Base-by-base conservation (phyloP, 2,888 invertebrate genomes). In the Parochlus steinenii region DNA sequence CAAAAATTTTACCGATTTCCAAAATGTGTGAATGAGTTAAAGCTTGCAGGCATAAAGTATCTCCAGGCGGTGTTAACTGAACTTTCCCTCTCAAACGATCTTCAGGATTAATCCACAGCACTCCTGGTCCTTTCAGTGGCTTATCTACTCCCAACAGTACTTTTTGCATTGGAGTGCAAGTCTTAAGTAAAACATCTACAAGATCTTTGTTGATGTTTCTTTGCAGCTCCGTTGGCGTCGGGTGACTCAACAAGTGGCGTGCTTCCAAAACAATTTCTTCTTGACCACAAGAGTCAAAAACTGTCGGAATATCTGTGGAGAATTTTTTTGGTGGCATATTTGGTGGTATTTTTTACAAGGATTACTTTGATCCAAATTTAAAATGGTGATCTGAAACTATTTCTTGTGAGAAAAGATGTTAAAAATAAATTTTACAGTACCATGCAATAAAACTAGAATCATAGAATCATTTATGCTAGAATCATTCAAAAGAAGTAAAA, bases 81-180 rank as follows among this genome's bases (percentile, higher is more conserved):
- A 33, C n/a, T 16, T 14, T 19, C 3, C 12, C 31, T 15, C 12
- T n/a, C 12, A 15, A 16, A 8, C 32, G 24, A 19, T 33, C 33
- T 5, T 19, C 26, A 6, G 33, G 33, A 19, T 26, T 26, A n/a
- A 26, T 33, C 33, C 33, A 33, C 12, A 33, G 10, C 6, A n/a
- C 26, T 12, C 14, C 33, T 3, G 33, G 33, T 8, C 33, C 33
- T 19, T 27, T 26, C 14, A 33, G 14, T 11, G 25, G 17, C 12
- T 27, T 33, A 27, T 26, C 26, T 4, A 25, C 26, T 4, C 33
- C 33, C 19, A 33, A 27, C 5, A 33, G 19, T 11, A 25, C 14
- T 19, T 26, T 33, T 11, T 33, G 26, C n/a, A 33, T 33, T 8
- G 33, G 33, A 3, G 17, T 26, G 27, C 33, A 33, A 14, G 25